Evolutionary conservation across 2,888 invertebrate species (phyloP).

Genomic region (Azorinus chamasolen): DNA sequence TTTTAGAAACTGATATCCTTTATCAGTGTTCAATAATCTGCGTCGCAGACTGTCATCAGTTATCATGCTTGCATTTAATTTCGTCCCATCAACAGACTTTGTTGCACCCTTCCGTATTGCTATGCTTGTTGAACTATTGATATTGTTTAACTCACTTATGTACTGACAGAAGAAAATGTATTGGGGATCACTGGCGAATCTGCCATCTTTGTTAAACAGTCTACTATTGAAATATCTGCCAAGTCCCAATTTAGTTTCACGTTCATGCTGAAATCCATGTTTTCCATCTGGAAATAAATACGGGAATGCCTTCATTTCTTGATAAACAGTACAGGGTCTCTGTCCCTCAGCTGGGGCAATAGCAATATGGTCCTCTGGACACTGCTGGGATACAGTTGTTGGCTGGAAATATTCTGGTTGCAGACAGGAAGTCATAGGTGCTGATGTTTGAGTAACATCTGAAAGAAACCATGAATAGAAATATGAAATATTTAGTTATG

Average conservation of each 20-base stretch:
- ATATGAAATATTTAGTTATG: too few species aligned
- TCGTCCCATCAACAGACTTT: slow-evolving; percentile 1
- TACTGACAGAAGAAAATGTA: slow-evolving; percentile 34
- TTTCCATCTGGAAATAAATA: slow-evolving; percentile 28
- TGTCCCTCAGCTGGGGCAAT: slow-evolving; percentile 16
- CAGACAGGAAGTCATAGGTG: too few species aligned
- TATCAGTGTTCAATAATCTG: background rate
- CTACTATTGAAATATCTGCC: slow-evolving; percentile 20
- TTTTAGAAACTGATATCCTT: slow-evolving; percentile 10
- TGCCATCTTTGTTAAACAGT: slow-evolving; percentile 18
- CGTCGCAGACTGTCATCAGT: background rate
- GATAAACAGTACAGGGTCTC: background rate
- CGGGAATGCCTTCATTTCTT: slow-evolving; percentile 13
- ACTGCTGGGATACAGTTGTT: too few species aligned
- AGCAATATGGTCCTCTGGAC: too few species aligned
- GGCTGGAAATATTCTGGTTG: too few species aligned
- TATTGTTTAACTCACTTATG: slow-evolving; percentile 12
- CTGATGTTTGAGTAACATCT: too few species aligned
- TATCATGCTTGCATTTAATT: slow-evolving; percentile 12
- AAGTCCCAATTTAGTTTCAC: slow-evolving; percentile 8
- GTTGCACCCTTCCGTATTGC: too few species aligned
- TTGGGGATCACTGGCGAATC: slow-evolving; percentile 26
- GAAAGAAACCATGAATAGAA: too few species aligned
- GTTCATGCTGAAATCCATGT: slow-evolving; percentile 6
- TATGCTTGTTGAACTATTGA: slow-evolving; percentile 2